Conservation (phyloP, 2,888 invertebrate genomes). For the Apantesis nais region DNA sequence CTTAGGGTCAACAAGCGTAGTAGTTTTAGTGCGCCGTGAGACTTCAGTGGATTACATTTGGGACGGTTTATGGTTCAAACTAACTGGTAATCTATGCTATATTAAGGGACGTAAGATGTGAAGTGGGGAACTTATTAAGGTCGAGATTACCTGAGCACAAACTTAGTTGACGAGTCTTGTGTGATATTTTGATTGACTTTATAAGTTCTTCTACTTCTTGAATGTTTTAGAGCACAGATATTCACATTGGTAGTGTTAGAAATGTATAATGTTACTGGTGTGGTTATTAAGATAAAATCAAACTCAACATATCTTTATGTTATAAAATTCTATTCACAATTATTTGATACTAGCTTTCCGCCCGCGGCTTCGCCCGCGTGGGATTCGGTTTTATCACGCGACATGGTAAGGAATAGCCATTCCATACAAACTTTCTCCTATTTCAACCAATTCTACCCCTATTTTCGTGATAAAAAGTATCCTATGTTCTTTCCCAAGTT, state of each 20-base stretch:
- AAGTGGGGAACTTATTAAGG: neutral
- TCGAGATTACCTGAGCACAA: neutral
- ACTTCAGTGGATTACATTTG: slow-evolving; percentile 2
- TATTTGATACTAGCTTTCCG: too few relatives aligned
- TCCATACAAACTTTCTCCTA: too few relatives aligned
- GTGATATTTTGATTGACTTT: neutral
- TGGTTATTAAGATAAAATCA: too few relatives aligned
- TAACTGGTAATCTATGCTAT: neutral
- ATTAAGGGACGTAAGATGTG: neutral
- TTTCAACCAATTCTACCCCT: too few relatives aligned
- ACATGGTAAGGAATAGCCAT: too few relatives aligned
- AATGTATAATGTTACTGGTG: too few relatives aligned
- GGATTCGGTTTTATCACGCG: too few relatives aligned
- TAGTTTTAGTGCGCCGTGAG: neutral
- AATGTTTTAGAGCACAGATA: neutral
- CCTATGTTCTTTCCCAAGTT: too few relatives aligned
- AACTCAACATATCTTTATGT: too few relatives aligned
- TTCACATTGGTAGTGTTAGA: neutral
- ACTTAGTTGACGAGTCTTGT: neutral
- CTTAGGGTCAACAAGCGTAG: neutral
- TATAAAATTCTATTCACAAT: too few relatives aligned
- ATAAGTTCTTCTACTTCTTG: neutral
- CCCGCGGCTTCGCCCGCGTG: too few relatives aligned
- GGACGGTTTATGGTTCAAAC: neutral
- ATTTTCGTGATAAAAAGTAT: too few relatives aligned